A percentile compares a stretch with the other conserved stretches of the same genome.
These are phyloP conservation scores for Cotesia chilonis DNA, from an alignment of 1,140 invertebrate genomes.

Conservation along the genomic window DNA sequence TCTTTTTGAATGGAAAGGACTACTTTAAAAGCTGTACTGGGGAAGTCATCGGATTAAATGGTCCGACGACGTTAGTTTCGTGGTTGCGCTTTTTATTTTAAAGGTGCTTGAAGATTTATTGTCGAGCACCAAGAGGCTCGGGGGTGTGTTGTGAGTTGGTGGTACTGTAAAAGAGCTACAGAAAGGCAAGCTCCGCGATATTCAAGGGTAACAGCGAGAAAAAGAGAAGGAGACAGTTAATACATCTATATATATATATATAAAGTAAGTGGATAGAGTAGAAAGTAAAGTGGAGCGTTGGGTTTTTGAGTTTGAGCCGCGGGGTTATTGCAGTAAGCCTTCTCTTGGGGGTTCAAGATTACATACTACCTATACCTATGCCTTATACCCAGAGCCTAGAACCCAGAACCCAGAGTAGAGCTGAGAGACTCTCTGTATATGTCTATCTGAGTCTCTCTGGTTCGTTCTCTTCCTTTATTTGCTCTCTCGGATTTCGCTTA, in stretches of 20 bases:
- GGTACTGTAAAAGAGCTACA: background rate
- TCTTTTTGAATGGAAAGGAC: background rate
- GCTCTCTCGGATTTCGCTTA: conserved; percentile 38
- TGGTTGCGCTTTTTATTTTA: conserved; percentile 48
- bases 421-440: conserved; percentile 2
- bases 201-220: conserved; percentile 5
- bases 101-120: conserved; percentile 62
- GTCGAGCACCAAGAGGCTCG: conserved; percentile 41
- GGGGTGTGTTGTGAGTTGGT: background rate
- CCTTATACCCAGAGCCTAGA: conserved; percentile 31
- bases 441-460: conserved; percentile 26
- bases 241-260: background rate
- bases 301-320: conserved; percentile 60
- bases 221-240: too few relatives aligned
- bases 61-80: conserved; percentile 34
- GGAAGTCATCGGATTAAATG: conserved; percentile 32
- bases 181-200: background rate
- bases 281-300: conserved; percentile 37
- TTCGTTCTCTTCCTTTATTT: conserved; percentile 35
- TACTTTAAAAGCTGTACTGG: conserved; percentile 2
- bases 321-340: conserved; percentile 66
- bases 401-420: too few relatives aligned
- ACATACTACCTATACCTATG: conserved; percentile 55
- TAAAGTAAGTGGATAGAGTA: background rate
- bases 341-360: conserved; percentile 64